phyloP scores from a whole-genome alignment of 2,797 vertebrate species.

The Sphenodon punctatus region DNA sequence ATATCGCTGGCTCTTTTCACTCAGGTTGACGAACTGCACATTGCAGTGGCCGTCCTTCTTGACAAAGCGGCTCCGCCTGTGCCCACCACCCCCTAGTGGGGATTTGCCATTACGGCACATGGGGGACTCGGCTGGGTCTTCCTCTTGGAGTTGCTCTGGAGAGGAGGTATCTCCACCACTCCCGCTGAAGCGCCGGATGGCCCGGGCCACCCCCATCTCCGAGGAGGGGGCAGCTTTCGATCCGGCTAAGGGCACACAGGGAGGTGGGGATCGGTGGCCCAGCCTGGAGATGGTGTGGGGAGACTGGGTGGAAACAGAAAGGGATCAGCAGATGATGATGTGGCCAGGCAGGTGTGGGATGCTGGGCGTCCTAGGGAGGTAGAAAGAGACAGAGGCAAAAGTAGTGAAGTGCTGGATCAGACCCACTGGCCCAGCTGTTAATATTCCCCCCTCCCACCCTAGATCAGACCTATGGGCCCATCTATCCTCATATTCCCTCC shows the following conservation, averaged over 20 bases:
- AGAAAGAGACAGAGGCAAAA: background rate
- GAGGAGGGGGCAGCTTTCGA: slow-evolving; percentile 44
- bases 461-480: no score
- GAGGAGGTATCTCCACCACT: slow-evolving; percentile 15
- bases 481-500: no score
- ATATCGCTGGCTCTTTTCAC: slow-evolving; percentile 90
- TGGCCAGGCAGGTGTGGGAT: background rate
- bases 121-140: slow-evolving; percentile 49
- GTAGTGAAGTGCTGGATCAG: background rate
- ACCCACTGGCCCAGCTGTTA: no score
- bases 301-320: slow-evolving; percentile 24
- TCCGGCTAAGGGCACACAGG: slow-evolving; percentile 43
- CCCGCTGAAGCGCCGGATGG: slow-evolving; percentile 68
- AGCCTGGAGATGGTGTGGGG: slow-evolving; percentile 31
- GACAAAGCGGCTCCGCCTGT: slow-evolving; percentile 68
- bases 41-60: slow-evolving; percentile 76
- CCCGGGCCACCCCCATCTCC: slow-evolving; percentile 66
- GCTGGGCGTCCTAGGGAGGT: background rate
- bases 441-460: no score
- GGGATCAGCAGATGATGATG: background rate
- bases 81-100: background rate
- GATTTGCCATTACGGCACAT: slow-evolving; percentile 65
- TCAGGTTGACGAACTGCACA: slow-evolving; percentile 88
- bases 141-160: slow-evolving; percentile 25
- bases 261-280: slow-evolving; percentile 13